Evolutionary conservation across 2,113 vertebrate species (phyloP).

Genomic region (Spheniscus mendiculus): DNA sequence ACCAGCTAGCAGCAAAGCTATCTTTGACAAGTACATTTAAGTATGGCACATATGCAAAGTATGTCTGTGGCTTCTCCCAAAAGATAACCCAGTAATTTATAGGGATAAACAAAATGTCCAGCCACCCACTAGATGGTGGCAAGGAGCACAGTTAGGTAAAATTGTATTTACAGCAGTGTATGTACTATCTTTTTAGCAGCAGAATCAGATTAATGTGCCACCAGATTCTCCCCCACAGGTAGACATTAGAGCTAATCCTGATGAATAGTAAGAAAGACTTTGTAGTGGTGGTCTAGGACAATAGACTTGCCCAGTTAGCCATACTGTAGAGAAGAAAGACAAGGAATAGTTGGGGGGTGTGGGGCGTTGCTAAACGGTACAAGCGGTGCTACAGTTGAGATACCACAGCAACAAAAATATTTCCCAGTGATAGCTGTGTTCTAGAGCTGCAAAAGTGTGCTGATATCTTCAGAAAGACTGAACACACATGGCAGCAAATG

Average conservation of each 20-base stretch:
- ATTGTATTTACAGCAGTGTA: not conserved
- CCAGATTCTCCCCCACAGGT: not conserved
- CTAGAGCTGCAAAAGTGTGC: not conserved
- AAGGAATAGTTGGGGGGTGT: not conserved
- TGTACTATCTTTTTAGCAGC: not conserved
- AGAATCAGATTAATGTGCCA: not conserved
- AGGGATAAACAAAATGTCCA: not conserved
- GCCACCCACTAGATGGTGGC: constrained; percentile 34
- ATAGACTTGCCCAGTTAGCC: not conserved
- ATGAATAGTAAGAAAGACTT: not conserved
- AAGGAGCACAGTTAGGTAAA: constrained; percentile 29
- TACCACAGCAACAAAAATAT: not conserved
- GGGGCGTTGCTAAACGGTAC: not conserved
- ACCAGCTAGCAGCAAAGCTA: not conserved
- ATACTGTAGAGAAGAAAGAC: not conserved
- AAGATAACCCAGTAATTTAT: not conserved
- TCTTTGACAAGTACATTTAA: not conserved
- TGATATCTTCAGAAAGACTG: not conserved
- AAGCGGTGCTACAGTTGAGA: not conserved
- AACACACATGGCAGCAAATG: not conserved
- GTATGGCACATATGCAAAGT: not conserved
- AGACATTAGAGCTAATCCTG: not conserved
- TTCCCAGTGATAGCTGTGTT: not conserved
- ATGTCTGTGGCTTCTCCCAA: not conserved
- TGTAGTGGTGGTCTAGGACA: not conserved